Evolutionary conservation across 2,113 vertebrate genomes (phyloP).

Genomic region (Hippolais icterina): DNA sequence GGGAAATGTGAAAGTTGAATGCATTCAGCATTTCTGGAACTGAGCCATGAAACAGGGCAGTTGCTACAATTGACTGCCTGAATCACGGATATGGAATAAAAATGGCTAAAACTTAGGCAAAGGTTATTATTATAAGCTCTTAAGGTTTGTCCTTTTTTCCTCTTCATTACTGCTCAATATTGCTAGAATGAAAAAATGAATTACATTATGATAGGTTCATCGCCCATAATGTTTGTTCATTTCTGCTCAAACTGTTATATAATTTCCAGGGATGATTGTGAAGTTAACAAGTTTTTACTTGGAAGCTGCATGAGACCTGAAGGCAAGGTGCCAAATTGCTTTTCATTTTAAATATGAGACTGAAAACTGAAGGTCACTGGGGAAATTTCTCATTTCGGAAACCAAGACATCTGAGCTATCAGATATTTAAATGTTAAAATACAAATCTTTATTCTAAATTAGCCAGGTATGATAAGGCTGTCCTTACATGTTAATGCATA

Average conservation of each 20-base stretch:
- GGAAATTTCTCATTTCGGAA: neutral
- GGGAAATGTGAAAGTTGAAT: neutral
- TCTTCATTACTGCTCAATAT: conserved; percentile 31
- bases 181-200: conserved; percentile 20
- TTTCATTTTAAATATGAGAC: neutral
- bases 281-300: conserved; percentile 50
- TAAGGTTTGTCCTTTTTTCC: conserved; percentile 27
- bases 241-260: conserved; percentile 43
- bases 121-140: conserved; percentile 45
- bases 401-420: neutral
- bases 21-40: neutral
- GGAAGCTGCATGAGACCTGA: neutral
- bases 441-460: neutral
- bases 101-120: conserved; percentile 21
- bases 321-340: conserved; percentile 24
- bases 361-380: conserved; percentile 41
- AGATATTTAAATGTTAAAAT: neutral
- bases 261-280: conserved; percentile 50
- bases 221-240: conserved; percentile 50
- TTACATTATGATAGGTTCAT: conserved; percentile 42
- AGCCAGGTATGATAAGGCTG: neutral
- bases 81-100: neutral
- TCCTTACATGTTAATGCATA: neutral
- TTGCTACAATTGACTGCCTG: neutral
- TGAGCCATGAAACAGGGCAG: neutral